These are phyloP conservation scores for Barypeithes pellucidus DNA, from an alignment of 2,888 invertebrate species.

Conservation along the genomic window DNA sequence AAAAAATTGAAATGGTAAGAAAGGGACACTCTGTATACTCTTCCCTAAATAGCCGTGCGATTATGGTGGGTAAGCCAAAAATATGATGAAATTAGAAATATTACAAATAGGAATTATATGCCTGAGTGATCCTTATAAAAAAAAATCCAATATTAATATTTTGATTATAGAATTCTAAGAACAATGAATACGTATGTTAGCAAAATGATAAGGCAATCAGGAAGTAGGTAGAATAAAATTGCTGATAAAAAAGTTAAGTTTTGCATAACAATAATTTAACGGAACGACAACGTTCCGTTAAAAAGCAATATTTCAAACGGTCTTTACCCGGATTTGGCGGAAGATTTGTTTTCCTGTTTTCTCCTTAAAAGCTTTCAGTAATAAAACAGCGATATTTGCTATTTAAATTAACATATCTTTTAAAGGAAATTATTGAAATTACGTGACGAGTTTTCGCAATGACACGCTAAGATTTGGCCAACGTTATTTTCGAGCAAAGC, in stretches of 20 bases:
- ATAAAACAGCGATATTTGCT: background rate
- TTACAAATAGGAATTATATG: background rate
- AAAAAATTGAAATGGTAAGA: slow-evolving; percentile 37
- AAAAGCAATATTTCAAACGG: background rate
- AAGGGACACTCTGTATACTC: slow-evolving; percentile 31
- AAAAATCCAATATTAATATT: background rate
- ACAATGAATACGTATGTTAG: background rate
- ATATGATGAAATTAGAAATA: slow-evolving; percentile 16
- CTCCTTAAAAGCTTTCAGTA: background rate
- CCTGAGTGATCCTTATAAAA: background rate
- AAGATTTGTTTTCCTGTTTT: background rate
- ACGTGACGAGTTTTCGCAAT: slow-evolving; percentile 15
- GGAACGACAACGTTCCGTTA: slow-evolving; percentile 8
- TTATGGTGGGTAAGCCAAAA: slow-evolving; percentile 31
- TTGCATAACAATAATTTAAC: background rate
- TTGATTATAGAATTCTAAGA: slow-evolving; percentile 3
- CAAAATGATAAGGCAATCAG: too few species aligned
- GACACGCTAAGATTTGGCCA: background rate
- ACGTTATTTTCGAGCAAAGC: slow-evolving; percentile 4
- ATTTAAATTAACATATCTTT: background rate
- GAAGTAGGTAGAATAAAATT: background rate
- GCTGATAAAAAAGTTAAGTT: slow-evolving; percentile 16
- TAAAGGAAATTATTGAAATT: background rate
- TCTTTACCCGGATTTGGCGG: background rate
- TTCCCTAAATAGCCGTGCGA: slow-evolving; percentile 9